phyloP scores from a whole-genome alignment of 2,888 invertebrate species.

The Bruchidius siliquastri region DNA sequence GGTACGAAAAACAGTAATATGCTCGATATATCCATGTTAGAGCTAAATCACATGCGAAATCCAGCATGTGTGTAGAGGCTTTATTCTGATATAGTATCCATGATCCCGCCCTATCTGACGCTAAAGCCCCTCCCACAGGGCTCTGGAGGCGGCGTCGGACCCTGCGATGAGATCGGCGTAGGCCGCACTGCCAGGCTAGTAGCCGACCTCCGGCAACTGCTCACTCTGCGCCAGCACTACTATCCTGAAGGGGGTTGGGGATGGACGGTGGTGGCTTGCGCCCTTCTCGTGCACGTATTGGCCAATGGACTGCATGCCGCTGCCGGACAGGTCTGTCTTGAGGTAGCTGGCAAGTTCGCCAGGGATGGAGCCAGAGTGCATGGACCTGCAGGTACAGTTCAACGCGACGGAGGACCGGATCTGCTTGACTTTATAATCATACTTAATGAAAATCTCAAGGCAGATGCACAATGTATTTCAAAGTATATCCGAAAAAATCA shows the following conservation, averaged over 20 bases:
- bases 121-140: conserved; percentile 25
- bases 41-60: too few species aligned
- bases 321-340: conserved; percentile 49
- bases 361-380: conserved; percentile 46
- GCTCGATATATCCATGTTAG: too few species aligned
- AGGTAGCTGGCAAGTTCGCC: conserved; percentile 49
- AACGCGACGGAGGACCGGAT: background rate
- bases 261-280: conserved; percentile 72
- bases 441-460: too few species aligned
- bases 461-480: too few species aligned
- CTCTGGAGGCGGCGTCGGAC: conserved; percentile 46
- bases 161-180: conserved; percentile 30
- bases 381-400: conserved; percentile 59
- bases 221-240: conserved; percentile 73
- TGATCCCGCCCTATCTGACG: background rate
- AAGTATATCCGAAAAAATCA: too few species aligned
- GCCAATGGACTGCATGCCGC: conserved; percentile 71
- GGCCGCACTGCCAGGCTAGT: conserved; percentile 52
- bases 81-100: too few species aligned
- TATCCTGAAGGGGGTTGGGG: conserved; percentile 89
- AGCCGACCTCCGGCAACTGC: conserved; percentile 54
- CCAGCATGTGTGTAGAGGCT: too few species aligned
- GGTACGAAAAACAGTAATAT: too few species aligned
- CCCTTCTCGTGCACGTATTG: conserved; percentile 67
- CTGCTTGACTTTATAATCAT: too few species aligned